Base-by-base conservation (phyloP, 2,888 invertebrate species). In the Imbricaverruca yamaguchii region DNA sequence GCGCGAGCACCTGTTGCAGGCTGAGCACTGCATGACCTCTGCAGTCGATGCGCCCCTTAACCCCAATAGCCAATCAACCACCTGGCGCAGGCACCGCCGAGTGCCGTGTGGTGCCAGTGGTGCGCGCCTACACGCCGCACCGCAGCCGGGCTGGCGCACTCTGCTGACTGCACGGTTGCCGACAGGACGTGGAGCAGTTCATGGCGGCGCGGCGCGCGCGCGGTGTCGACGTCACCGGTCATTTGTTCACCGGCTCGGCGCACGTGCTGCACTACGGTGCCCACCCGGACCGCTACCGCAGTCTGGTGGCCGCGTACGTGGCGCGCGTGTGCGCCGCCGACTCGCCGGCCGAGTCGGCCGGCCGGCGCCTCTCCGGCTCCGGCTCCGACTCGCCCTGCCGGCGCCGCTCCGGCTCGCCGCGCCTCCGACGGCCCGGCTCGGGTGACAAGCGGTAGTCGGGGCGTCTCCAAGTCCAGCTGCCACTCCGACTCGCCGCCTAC, bases 221-320 rank as follows among this genome's bases (percentile, higher is more conserved):
- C 80, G 92, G 92, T 18, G 89, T 92, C 0, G 88, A 89, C 83
- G 91, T 92, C 0, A 89, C 90, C 25, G 88, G 90, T 61, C 87
- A 91, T 61, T 90, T 91, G 82, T 93, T 92, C 87, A 91, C 91
- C 82, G 90, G 91, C 85, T 92, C 92, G 21, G 90, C 91, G 25
- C 93, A 93, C 86, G 93, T 93, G 0, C 91, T 92, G 85, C 93
- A 93, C 86, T 90, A 90, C 83, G 55, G 74, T 0, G 21, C 13
- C 55, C 10, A 55, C 55, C 74, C 53, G 21, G 74, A 74, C 23
- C 18, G 18, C 23, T 74, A 74, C 74, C 53, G 74, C 53, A 55
- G 53, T 3, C 8, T 21, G 53, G 74, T 55, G 53, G 53, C 74
- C 10, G 74, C 53, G 9, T 55, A 18, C 21, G 15, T 74, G 74